Conservation (phyloP, 64 coral and sea anemone species). For the Stylophora pistillata region DNA sequence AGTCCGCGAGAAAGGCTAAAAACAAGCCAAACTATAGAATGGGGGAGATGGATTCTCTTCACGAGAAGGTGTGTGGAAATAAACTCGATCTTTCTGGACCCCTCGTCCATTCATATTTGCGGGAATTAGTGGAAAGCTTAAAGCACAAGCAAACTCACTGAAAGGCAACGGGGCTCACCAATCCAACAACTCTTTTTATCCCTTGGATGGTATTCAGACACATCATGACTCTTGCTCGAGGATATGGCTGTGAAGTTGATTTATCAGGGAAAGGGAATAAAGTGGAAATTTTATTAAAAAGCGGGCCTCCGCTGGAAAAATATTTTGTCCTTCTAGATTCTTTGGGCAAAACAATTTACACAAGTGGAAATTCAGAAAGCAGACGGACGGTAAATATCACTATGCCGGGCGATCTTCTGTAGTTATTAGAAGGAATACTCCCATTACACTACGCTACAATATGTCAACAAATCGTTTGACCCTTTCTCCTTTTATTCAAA, state of each 20-base stretch:
- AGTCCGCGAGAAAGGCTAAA: neutral
- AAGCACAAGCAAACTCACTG: constrained; percentile 9
- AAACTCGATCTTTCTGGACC: constrained; percentile 51
- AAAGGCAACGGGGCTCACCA: constrained; percentile 48
- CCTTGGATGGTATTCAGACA: constrained; percentile 55
- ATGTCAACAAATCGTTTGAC: too few species aligned
- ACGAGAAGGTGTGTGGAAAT: constrained; percentile 24
- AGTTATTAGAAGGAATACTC: constrained; percentile 13
- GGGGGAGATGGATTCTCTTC: constrained; percentile 47
- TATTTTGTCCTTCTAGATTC: constrained; percentile 37
- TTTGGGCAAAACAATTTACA: constrained; percentile 9
- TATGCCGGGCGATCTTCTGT: constrained; percentile 1
- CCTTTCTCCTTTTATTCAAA: too few species aligned
- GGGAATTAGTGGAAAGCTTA: constrained; percentile 20
- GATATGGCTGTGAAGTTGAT: constrained; percentile 23
- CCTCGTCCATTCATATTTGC: constrained; percentile 21
- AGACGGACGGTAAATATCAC: neutral
- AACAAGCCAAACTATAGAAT: constrained; percentile 51
- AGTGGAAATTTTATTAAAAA: neutral
- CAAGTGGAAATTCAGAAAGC: neutral
- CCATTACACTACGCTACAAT: too few species aligned
- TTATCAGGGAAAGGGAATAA: constrained; percentile 19
- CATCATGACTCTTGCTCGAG: constrained; percentile 27
- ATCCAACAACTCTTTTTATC: constrained; percentile 41
- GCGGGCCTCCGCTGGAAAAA: neutral